These are phyloP conservation scores for Argya squamiceps DNA, from an alignment of 2,797 vertebrate genomes.

Conservation along the genomic window DNA sequence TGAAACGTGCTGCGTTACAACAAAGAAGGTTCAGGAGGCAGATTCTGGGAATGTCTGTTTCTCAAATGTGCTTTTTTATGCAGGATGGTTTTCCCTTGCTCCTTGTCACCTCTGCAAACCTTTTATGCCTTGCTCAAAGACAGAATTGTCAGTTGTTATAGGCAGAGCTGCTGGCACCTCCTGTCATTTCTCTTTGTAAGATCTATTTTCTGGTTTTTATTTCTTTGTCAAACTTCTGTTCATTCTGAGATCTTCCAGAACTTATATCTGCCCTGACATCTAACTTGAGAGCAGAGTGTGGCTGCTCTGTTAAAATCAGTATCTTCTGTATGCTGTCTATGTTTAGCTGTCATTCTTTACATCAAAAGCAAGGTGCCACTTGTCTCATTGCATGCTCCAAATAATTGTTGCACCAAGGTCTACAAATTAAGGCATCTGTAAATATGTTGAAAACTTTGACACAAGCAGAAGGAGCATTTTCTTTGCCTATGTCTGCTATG, in stretches of 20 bases:
- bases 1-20: neutral
- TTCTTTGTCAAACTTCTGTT: slow-evolving; percentile 16
- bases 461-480: neutral
- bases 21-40: slow-evolving; percentile 2
- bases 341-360: neutral
- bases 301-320: neutral
- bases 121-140: neutral
- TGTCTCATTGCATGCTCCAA: neutral
- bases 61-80: neutral
- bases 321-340: neutral
- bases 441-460: neutral
- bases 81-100: neutral
- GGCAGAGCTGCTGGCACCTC: neutral
- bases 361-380: neutral
- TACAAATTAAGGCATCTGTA: neutral
- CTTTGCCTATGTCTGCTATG: neutral
- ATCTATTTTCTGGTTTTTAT: neutral
- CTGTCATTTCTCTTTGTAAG: neutral
- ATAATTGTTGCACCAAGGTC: neutral
- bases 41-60: neutral
- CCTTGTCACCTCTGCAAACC: neutral
- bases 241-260: neutral
- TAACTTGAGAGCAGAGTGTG: neutral
- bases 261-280: neutral
- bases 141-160: neutral